These are phyloP conservation scores for Sparidentex hasta DNA, from an alignment of 2,797 vertebrate species.

Conservation along the genomic window DNA sequence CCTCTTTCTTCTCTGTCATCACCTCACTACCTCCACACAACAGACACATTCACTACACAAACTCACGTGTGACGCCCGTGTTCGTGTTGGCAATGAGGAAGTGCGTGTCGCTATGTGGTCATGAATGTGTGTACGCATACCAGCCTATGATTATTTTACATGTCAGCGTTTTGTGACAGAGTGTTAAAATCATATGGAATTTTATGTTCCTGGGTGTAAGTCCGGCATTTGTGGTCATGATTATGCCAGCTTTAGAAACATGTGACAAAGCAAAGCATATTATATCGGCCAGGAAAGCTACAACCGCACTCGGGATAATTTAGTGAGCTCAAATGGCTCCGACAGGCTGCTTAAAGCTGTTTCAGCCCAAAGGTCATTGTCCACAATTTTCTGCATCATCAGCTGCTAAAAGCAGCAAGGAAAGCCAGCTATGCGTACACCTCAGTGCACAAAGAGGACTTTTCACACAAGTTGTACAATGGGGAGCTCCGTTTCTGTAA, in stretches of 20 bases:
- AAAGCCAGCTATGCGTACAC: background rate
- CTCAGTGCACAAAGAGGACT: slow-evolving; percentile 6
- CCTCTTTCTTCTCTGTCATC: slow-evolving; percentile 85
- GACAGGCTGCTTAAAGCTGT: slow-evolving; percentile 47
- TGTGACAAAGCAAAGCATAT: slow-evolving; percentile 60
- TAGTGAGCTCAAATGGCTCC: slow-evolving; percentile 47
- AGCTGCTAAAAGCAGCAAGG: slow-evolving; percentile 38
- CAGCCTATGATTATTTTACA: slow-evolving; percentile 70
- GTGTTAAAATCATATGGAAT: slow-evolving; percentile 61
- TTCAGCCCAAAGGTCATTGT: slow-evolving; percentile 62
- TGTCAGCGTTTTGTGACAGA: slow-evolving; percentile 64
- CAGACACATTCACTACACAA: slow-evolving; percentile 76
- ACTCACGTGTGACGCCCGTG: slow-evolving; percentile 60
- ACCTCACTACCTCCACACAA: slow-evolving; percentile 79
- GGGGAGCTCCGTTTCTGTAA: background rate
- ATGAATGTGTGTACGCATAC: slow-evolving; percentile 65
- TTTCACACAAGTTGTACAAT: slow-evolving; percentile 7
- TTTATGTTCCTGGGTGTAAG: slow-evolving; percentile 41
- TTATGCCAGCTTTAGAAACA: slow-evolving; percentile 31
- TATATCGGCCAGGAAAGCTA: slow-evolving; percentile 43
- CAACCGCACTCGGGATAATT: slow-evolving; percentile 40
- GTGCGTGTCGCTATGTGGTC: slow-evolving; percentile 60
- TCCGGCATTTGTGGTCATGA: slow-evolving; percentile 41
- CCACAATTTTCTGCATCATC: slow-evolving; percentile 59
- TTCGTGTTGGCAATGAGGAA: slow-evolving; percentile 68